phyloP scores from a whole-genome alignment of 1,140 invertebrate species.

The Heliothis subflexa region DNA sequence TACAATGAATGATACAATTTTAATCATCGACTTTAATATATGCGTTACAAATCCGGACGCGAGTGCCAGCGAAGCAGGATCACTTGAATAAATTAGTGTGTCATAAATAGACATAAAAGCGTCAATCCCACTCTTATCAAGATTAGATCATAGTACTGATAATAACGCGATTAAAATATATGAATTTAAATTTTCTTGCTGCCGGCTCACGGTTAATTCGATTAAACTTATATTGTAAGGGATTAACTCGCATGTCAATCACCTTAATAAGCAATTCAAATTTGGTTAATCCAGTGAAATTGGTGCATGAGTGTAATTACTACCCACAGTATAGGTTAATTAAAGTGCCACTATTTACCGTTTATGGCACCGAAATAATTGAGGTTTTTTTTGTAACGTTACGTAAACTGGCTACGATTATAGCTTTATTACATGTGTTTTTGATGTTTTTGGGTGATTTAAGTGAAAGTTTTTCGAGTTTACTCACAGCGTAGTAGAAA shows the following conservation, averaged over 20 bases:
- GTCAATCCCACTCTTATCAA: constrained; percentile 61
- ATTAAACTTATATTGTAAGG: constrained; percentile 74
- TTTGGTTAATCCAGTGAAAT: constrained; percentile 75
- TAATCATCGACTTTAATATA: neutral
- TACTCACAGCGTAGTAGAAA: neutral
- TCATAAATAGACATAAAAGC: constrained; percentile 55
- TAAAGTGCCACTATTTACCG: constrained; percentile 43
- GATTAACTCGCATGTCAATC: constrained; percentile 78
- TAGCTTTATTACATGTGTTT: constrained; percentile 42
- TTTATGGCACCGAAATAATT: constrained; percentile 43
- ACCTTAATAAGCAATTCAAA: constrained; percentile 82
- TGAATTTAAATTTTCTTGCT: constrained; percentile 38
- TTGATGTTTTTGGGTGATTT: constrained; percentile 15
- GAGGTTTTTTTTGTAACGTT: constrained; percentile 38
- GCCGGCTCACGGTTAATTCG: constrained; percentile 57
- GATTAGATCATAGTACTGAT: constrained; percentile 61
- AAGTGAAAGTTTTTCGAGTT: constrained; percentile 19
- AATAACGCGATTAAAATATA: constrained; percentile 57
- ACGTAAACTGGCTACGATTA: constrained; percentile 35
- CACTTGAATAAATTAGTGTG: constrained; percentile 63
- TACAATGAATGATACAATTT: constrained; percentile 6
- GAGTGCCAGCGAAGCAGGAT: constrained; percentile 4
- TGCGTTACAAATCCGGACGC: neutral
- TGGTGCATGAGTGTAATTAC: constrained; percentile 60
- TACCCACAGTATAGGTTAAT: constrained; percentile 40